A percentile compares a stretch with the other conserved stretches of the same genome.
phyloP scores from a whole-genome alignment of 2,888 invertebrate genomes.

The Cerastis leucographa region DNA sequence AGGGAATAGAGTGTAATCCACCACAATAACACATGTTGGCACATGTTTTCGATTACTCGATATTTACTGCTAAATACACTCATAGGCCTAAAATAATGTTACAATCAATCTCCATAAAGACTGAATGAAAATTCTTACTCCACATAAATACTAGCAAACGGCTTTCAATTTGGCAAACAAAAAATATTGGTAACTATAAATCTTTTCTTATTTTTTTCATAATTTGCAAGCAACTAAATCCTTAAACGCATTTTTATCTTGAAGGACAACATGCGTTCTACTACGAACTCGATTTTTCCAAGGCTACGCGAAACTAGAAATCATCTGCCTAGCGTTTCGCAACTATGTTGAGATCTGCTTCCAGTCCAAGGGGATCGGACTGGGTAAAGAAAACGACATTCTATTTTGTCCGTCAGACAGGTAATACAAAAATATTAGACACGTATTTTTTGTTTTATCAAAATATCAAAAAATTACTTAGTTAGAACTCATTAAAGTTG shows the following conservation, averaged over 20 bases:
- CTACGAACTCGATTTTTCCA: not conserved
- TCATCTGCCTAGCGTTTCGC: too few species aligned
- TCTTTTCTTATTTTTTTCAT: not conserved
- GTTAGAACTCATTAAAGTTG: too few species aligned
- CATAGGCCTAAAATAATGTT: slow-evolving; percentile 1
- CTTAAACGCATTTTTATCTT: not conserved
- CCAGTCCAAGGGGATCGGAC: too few species aligned
- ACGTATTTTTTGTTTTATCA: too few species aligned
- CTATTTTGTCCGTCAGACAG: too few species aligned
- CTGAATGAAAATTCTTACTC: not conserved
- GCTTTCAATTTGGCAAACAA: not conserved
- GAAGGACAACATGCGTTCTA: not conserved
- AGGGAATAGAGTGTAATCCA: not conserved
- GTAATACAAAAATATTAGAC: too few species aligned
- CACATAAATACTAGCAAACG: not conserved
- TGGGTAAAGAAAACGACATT: too few species aligned
- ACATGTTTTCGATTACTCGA: not conserved
- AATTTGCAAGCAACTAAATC: not conserved
- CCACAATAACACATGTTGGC: not conserved
- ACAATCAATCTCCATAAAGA: slow-evolving; percentile 1
- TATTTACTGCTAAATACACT: not conserved
- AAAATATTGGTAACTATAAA: not conserved
- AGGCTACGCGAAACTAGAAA: not conserved
- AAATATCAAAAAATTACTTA: too few species aligned
- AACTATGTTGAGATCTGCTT: too few species aligned